These are phyloP conservation scores for Leuciscus waleckii DNA, from an alignment of 2,797 vertebrate genomes.

Conservation along the genomic window DNA sequence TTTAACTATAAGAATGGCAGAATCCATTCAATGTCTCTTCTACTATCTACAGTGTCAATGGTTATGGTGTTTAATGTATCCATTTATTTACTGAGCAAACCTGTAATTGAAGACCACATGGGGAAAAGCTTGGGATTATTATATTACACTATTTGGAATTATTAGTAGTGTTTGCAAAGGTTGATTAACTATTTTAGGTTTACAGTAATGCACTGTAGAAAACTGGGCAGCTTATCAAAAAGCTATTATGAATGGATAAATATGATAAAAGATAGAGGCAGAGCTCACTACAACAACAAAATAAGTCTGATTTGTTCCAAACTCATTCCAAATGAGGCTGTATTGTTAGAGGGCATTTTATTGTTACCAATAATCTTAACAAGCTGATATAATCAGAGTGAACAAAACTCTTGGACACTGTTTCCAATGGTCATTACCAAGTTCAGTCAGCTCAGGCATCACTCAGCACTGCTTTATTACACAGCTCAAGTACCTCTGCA, in stretches of 20 bases:
- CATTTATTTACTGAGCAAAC: not conserved
- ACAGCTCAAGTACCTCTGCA: constrained; percentile 22
- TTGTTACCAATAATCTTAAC: not conserved
- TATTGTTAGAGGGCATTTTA: not conserved
- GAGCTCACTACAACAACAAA: not conserved
- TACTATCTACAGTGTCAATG: not conserved
- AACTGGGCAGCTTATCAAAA: not conserved
- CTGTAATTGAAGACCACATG: not conserved
- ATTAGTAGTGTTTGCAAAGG: constrained; percentile 2
- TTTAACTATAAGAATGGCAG: not conserved
- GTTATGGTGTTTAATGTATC: not conserved
- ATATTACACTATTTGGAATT: not conserved
- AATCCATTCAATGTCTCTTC: not conserved
- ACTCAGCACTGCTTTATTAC: constrained; percentile 44
- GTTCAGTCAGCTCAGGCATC: constrained; percentile 9
- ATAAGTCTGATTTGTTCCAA: constrained; percentile 1
- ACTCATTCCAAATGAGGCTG: not conserved
- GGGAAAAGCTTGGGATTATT: not conserved
- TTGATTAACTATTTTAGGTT: not conserved
- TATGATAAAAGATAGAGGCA: not conserved
- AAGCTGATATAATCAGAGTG: constrained; percentile 2
- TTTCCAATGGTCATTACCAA: constrained; percentile 2
- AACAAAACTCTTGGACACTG: not conserved
- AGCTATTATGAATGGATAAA: not conserved
- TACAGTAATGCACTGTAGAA: not conserved